phyloP scores from a whole-genome alignment of 2,888 invertebrate species.

The Candidula unifasciata region DNA sequence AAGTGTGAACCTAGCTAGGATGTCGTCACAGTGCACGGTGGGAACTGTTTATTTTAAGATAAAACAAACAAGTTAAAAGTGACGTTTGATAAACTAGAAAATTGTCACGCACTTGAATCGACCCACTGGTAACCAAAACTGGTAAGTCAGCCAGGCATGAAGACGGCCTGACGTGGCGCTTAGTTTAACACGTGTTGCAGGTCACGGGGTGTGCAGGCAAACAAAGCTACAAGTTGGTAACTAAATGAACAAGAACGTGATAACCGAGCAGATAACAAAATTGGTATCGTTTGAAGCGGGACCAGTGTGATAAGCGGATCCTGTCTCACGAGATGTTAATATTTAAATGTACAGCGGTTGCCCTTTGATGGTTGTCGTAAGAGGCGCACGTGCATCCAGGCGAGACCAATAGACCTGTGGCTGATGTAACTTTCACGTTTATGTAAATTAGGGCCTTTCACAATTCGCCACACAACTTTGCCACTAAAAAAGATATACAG shows the following conservation, averaged over 20 bases:
- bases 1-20: no score
- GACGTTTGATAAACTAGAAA: slow-evolving; percentile 4
- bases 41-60: no score
- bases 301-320: background rate
- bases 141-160: background rate
- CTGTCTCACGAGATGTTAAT: background rate
- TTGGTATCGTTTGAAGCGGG: background rate
- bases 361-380: no score
- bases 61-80: background rate
- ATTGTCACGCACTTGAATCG: background rate
- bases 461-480: no score
- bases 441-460: no score
- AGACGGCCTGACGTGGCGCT: background rate
- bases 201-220: background rate
- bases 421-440: no score
- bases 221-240: background rate
- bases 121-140: slow-evolving; percentile 18
- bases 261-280: background rate
- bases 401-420: no score
- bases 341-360: background rate
- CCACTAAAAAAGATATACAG: no score
- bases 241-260: slow-evolving; percentile 6
- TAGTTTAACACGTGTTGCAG: slow-evolving; percentile 2
- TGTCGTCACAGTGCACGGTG: no score
- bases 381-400: no score